A percentile compares a stretch with the other conserved stretches of the same genome.
Conservation (phyloP, 2,797 vertebrate genomes). For the Galaxias olidus region DNA sequence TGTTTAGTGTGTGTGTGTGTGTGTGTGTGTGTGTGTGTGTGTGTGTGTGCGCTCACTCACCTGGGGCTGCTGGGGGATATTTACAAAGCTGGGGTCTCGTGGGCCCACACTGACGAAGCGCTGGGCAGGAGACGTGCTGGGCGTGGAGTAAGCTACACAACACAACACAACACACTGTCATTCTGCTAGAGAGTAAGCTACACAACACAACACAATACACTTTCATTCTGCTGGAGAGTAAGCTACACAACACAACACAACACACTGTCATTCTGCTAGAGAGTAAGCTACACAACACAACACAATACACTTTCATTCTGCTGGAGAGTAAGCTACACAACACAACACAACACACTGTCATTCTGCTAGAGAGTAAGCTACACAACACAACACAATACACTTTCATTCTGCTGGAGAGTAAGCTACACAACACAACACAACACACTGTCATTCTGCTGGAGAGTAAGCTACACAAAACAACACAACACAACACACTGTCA, state of each 20-base stretch:
- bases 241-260: constrained; percentile 75
- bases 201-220: constrained; percentile 41
- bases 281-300: constrained; percentile 87
- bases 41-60: constrained; percentile 72
- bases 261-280: no score
- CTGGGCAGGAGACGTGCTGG: constrained; percentile 97
- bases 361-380: no score
- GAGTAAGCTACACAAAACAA: no score
- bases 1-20: constrained; percentile 3
- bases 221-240: no score
- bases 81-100: constrained; percentile 98
- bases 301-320: no score
- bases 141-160: constrained; percentile 94
- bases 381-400: no score
- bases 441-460: no score
- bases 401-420: no score
- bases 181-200: constrained; percentile 95
- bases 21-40: constrained; percentile 7
- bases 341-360: no score
- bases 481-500: no score
- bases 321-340: no score
- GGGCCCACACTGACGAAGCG: constrained; percentile 98
- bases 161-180: constrained; percentile 23
- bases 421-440: no score
- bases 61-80: constrained; percentile 99